phyloP scores from a whole-genome alignment of 1,140 invertebrate species.

The Drosophila ogumai region DNA sequence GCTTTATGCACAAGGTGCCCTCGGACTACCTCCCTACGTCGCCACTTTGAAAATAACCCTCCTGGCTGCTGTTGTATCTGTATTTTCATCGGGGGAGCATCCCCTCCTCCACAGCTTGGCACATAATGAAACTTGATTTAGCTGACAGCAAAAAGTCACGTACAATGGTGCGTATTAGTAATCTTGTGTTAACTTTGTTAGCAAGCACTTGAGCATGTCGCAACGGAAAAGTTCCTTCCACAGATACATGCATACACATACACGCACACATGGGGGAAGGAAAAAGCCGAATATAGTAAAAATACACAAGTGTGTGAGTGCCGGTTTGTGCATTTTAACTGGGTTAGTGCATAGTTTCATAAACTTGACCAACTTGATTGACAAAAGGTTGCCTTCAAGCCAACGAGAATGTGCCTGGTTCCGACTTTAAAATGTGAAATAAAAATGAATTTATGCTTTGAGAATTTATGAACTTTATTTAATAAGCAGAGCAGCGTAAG shows the following conservation, averaged over 20 bases:
- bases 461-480: neutral
- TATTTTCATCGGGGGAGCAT: constrained; percentile 12
- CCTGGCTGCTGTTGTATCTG: constrained; percentile 31
- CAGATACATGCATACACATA: constrained; percentile 4
- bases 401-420: neutral
- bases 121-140: constrained; percentile 83
- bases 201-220: constrained; percentile 71
- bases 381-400: constrained; percentile 23
- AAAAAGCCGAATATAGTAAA: constrained; percentile 17
- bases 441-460: constrained; percentile 2
- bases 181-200: constrained; percentile 82
- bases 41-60: constrained; percentile 21
- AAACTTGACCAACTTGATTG: constrained; percentile 54
- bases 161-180: constrained; percentile 82
- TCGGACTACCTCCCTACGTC: neutral
- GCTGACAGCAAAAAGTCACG: constrained; percentile 82
- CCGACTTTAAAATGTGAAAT: constrained; percentile 13
- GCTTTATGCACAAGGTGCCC: constrained; percentile 66
- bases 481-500: neutral
- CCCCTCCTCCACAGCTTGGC: constrained; percentile 35
- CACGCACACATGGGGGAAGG: neutral
- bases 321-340: constrained; percentile 38
- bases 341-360: constrained; percentile 48
- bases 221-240: constrained; percentile 28
- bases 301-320: constrained; percentile 19